A percentile compares a stretch with the other conserved stretches of the same genome.
phyloP scores from a whole-genome alignment of 2,888 invertebrate genomes.

The Nymphalis urticae region DNA sequence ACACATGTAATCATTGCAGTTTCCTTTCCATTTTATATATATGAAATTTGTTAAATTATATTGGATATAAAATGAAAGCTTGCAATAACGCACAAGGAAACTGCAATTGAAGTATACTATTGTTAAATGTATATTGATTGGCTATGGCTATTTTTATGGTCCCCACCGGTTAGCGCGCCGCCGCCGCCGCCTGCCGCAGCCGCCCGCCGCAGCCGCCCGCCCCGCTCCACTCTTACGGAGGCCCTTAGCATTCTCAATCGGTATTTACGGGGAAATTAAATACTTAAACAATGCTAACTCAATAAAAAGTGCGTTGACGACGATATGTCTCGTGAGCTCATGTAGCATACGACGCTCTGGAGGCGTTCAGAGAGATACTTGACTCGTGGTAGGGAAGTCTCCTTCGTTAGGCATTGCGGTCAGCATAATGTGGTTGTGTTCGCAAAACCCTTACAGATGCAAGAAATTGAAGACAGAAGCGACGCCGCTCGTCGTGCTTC shows the following conservation, averaged over 20 bases:
- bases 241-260: slow-evolving; percentile 79
- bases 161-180: slow-evolving; percentile 78
- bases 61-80: slow-evolving; percentile 7
- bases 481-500: slow-evolving; percentile 28
- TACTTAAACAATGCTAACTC: slow-evolving; percentile 73
- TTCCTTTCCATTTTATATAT: slow-evolving; percentile 57
- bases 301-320: slow-evolving; percentile 38
- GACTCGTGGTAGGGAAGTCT: slow-evolving; percentile 77
- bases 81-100: slow-evolving; percentile 50
- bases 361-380: slow-evolving; percentile 72
- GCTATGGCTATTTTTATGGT: slow-evolving; percentile 82
- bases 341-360: slow-evolving; percentile 35
- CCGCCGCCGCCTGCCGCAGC: slow-evolving; percentile 56
- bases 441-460: slow-evolving; percentile 80
- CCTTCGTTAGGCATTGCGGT: slow-evolving; percentile 68
- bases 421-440: slow-evolving; percentile 81
- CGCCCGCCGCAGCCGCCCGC: slow-evolving; percentile 67
- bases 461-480: slow-evolving; percentile 66
- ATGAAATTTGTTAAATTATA: neutral
- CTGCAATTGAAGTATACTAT: slow-evolving; percentile 74
- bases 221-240: slow-evolving; percentile 74
- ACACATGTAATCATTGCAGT: slow-evolving; percentile 79
- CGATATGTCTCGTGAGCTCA: slow-evolving; percentile 37
- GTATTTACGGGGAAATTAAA: slow-evolving; percentile 81
- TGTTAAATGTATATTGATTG: slow-evolving; percentile 79